Conservation (phyloP, 2,888 invertebrate genomes). For the Epicampocera succincta region DNA sequence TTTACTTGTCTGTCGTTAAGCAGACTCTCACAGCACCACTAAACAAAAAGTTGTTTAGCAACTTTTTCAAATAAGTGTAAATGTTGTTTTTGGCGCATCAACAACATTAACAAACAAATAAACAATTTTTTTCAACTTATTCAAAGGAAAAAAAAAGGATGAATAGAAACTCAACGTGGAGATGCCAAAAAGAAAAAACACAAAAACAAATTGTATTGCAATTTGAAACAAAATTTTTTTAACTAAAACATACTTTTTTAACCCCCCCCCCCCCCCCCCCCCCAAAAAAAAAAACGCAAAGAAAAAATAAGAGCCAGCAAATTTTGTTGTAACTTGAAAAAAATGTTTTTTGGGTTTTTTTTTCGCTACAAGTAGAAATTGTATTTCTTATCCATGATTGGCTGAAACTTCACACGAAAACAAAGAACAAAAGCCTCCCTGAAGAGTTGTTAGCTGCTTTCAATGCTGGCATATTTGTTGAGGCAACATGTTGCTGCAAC, state of each 20-base stretch:
- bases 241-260: slow-evolving; percentile 4
- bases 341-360: background rate
- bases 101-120: slow-evolving; percentile 36
- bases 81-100: slow-evolving; percentile 30
- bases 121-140: slow-evolving; percentile 25
- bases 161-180: background rate
- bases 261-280: too few relatives aligned
- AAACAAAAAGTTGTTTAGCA: slow-evolving; percentile 23
- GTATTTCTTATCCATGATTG: slow-evolving; percentile 4
- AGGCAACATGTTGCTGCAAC: slow-evolving; percentile 54
- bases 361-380: slow-evolving; percentile 16
- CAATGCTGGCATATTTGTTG: slow-evolving; percentile 27
- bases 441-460: slow-evolving; percentile 31
- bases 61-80: slow-evolving; percentile 21
- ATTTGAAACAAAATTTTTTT: background rate
- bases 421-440: slow-evolving; percentile 27
- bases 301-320: slow-evolving; percentile 14
- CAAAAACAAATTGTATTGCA: slow-evolving; percentile 11
- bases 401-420: background rate
- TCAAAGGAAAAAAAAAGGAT: slow-evolving; percentile 8
- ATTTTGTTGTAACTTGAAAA: background rate
- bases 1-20: slow-evolving; percentile 40
- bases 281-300: too few relatives aligned
- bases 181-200: too few relatives aligned
- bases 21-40: slow-evolving; percentile 30